Conservation (phyloP, 2,888 invertebrate species). For the Drosophila neonasuta region DNA sequence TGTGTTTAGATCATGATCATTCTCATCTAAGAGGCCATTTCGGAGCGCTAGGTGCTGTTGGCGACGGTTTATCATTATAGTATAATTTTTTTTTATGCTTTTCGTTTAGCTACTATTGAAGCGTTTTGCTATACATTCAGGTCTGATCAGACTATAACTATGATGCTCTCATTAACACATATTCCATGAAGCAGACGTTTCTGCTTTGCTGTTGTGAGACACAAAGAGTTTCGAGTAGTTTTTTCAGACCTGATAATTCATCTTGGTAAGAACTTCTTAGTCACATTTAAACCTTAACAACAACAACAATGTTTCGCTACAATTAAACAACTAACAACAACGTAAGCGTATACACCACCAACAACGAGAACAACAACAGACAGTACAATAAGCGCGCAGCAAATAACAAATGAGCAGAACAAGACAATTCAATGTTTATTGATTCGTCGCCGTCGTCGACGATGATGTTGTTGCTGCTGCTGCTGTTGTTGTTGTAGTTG, state of each 20-base stretch:
- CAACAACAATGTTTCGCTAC: constrained; percentile 76
- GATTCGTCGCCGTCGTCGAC: constrained; percentile 26
- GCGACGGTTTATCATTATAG: constrained; percentile 31
- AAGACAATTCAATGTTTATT: constrained; percentile 29
- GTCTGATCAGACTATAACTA: constrained; percentile 19
- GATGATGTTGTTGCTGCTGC: constrained; percentile 25
- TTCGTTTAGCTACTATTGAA: constrained; percentile 64
- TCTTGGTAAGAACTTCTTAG: constrained; percentile 54
- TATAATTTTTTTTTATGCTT: not conserved
- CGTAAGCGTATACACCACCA: constrained; percentile 70
- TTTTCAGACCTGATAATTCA: constrained; percentile 43
- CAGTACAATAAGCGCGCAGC: constrained; percentile 11
- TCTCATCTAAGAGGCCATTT: constrained; percentile 30
- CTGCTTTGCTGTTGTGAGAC: not conserved
- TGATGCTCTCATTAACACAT: constrained; percentile 13
- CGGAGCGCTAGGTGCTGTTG: constrained; percentile 50
- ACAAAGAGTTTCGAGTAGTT: not conserved
- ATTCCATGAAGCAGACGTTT: not conserved
- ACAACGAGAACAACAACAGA: constrained; percentile 36
- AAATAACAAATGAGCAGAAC: constrained; percentile 7
- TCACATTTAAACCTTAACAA: constrained; percentile 71
- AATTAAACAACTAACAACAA: constrained; percentile 79
- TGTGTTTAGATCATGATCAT: constrained; percentile 14
- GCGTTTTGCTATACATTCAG: constrained; percentile 57
- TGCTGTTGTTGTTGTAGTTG: constrained; percentile 23